Evolutionary conservation across 1,140 invertebrate genomes (phyloP), one percentile per base, ranked within the genome.

Genomic region (Cotesia typhae): DNA sequence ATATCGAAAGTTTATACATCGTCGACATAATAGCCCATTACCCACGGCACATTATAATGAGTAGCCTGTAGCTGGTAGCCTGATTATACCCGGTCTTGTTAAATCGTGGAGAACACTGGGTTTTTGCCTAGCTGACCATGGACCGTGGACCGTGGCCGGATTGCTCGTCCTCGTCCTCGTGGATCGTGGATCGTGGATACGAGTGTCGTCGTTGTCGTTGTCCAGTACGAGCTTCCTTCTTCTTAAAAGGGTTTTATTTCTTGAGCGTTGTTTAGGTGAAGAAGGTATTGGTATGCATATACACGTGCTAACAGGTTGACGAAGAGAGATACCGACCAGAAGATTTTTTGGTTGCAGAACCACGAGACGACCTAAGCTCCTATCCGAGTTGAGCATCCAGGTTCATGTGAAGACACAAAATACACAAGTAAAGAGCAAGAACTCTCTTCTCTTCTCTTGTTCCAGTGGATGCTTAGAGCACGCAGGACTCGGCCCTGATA

Each of bases 1-100:
- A 73, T 73, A 73, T 73, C 71, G 71, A 68, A 73, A 73, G 71
- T 73, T 73, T 73, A 73, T 73, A 64, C 71, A 73, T 53, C 57
- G 55, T 41, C 17, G 64, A 53, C 61, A 73, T 73, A 73, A 73
- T 73, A 61, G 71, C 64, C 71, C 60, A 73, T 73, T 73, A 73
- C 65, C 69, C 66, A 51, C 52, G 57, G 65, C 64, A 66, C 71
- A 73, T 73, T 73, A 73, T 73, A 73, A 73, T 73, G 71, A 73
- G 64, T 73, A 64, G 52, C 28, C 28, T 28, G 28, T 28, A 28
- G 28, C 28, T 28, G 28, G 28, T 28, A 28, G 28, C 41, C 41
- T 47, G 41, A 47, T 47, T 47, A 47, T 47, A 47, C 41, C 28
- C 65, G 71, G 71, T 55, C 41, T 67, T 73, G 71, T 73, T 73